Conservation (phyloP, 2,888 invertebrate species). For the Drosophila anomelani region DNA sequence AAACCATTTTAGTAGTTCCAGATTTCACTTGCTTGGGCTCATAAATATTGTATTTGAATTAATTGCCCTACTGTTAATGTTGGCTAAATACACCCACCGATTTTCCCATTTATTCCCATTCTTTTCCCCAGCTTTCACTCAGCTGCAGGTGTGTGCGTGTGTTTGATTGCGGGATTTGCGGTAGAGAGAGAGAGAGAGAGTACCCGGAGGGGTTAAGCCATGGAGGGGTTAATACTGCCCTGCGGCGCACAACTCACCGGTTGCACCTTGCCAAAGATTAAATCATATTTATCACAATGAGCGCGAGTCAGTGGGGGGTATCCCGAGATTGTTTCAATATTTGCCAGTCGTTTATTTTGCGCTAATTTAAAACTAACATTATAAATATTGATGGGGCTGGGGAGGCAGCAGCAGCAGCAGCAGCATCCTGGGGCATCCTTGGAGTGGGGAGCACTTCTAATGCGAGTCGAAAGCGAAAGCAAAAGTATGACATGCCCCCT, state of each 20-base stretch:
- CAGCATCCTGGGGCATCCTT: background rate
- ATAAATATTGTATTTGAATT: conserved; percentile 36
- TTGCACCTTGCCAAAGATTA: conserved; percentile 34
- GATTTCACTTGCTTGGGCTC: background rate
- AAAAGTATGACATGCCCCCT: conserved; percentile 77
- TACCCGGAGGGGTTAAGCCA: background rate
- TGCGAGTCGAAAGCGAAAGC: conserved; percentile 57
- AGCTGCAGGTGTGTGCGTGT: conserved; percentile 7
- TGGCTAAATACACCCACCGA: conserved; percentile 4
- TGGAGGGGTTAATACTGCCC: conserved; percentile 15
- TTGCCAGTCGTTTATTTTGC: conserved; percentile 68
- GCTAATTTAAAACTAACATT: conserved; percentile 78
- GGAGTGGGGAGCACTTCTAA: conserved; percentile 13
- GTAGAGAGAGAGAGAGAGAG: background rate
- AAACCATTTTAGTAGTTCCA: background rate
- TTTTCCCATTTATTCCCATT: conserved; percentile 1
- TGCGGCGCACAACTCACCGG: conserved; percentile 5
- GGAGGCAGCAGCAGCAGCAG: background rate
- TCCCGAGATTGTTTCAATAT: conserved; percentile 53
- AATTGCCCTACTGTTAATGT: conserved; percentile 27
- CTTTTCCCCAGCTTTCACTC: conserved; percentile 27
- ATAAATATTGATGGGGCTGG: conserved; percentile 71
- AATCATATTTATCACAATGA: conserved; percentile 47
- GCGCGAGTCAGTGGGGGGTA: background rate
- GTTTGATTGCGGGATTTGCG: conserved; percentile 45